Conservation (phyloP, 2,113 vertebrate genomes). For the Vicugna pacos region DNA sequence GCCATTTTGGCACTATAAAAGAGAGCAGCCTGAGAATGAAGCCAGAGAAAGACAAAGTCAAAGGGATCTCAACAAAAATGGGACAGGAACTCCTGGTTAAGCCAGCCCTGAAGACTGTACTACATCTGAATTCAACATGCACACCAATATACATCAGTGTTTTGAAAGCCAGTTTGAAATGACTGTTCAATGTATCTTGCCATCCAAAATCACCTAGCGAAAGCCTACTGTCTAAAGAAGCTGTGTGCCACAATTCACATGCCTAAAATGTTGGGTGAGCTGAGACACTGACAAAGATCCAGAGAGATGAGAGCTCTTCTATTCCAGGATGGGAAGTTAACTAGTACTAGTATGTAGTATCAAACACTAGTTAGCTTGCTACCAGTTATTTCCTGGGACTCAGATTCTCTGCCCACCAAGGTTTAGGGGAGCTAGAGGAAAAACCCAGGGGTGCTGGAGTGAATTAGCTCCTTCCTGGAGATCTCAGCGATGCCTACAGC, state of each 20-base stretch:
- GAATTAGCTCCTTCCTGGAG: background rate
- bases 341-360: background rate
- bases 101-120: accelerated
- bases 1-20: background rate
- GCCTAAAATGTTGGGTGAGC: background rate
- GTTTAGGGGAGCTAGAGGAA: background rate
- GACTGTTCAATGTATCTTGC: background rate
- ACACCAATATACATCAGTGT: background rate
- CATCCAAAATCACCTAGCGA: background rate
- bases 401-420: background rate
- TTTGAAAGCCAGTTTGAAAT: background rate
- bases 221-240: background rate
- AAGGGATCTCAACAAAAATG: background rate
- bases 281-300: background rate
- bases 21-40: background rate
- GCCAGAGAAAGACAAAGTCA: background rate
- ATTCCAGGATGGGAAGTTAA: background rate
- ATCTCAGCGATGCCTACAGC: background rate
- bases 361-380: background rate
- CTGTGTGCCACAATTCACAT: background rate
- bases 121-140: background rate
- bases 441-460: background rate
- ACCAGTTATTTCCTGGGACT: background rate
- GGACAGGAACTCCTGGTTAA: background rate
- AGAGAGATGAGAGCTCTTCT: background rate